Evolutionary conservation across 2,888 invertebrate species (phyloP).

Genomic region (Athalia rosae): DNA sequence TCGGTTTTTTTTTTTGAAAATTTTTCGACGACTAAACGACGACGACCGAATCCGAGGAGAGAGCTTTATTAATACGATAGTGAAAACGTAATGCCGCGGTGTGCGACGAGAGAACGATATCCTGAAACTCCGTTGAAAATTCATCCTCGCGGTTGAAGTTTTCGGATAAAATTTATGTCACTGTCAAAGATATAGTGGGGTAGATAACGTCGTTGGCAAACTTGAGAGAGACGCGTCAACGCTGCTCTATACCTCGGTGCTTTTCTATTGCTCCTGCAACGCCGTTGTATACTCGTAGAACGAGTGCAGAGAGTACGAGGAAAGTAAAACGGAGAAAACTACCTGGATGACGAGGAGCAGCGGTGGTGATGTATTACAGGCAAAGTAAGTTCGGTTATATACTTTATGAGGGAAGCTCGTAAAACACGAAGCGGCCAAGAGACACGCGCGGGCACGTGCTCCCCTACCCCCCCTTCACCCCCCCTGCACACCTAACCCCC

Average conservation of each 20-base stretch:
- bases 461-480: background rate
- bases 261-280: too few relatives aligned
- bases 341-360: conserved; percentile 52
- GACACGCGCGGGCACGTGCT: conserved; percentile 59
- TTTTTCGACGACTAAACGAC: too few relatives aligned
- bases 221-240: conserved; percentile 29
- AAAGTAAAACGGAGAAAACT: conserved; percentile 37
- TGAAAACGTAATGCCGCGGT: too few relatives aligned
- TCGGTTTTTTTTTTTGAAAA: background rate
- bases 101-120: too few relatives aligned
- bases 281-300: too few relatives aligned
- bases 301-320: background rate
- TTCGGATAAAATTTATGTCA: conserved; percentile 25
- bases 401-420: conserved; percentile 52
- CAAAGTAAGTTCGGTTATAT: conserved; percentile 52
- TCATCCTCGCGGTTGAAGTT: background rate
- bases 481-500: background rate
- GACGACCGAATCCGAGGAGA: too few relatives aligned
- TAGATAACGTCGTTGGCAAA: conserved; percentile 33
- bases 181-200: conserved; percentile 25
- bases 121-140: too few relatives aligned
- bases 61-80: too few relatives aligned
- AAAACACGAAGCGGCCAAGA: conserved; percentile 41
- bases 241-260: background rate
- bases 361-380: conserved; percentile 48